phyloP scores from a whole-genome alignment of 2,797 vertebrate genomes.

The Merluccius polli region DNA sequence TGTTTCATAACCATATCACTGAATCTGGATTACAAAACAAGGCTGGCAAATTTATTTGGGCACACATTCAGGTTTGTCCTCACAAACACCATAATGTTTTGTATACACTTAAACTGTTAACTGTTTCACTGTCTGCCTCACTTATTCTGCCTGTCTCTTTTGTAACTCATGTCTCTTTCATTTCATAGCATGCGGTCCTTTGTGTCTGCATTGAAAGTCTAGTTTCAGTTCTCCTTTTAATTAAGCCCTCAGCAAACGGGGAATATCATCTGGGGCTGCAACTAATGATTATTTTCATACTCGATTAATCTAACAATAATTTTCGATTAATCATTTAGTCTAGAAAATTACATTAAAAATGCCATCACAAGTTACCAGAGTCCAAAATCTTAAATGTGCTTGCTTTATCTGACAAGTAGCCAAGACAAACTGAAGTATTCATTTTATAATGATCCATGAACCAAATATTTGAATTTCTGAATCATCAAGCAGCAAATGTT shows the following conservation, averaged over 20 bases:
- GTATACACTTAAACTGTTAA: background rate
- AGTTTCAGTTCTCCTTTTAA: background rate
- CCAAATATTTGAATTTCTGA: no score
- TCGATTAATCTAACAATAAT: no score
- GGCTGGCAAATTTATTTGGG: background rate
- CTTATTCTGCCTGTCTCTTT: background rate
- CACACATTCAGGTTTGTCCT: background rate
- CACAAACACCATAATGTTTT: background rate
- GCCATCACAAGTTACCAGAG: no score
- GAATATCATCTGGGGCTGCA: slow-evolving; percentile 24
- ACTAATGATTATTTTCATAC: no score
- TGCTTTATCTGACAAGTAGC: no score
- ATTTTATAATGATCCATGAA: no score
- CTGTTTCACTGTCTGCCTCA: background rate
- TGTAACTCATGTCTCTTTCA: no score
- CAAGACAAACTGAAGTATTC: no score
- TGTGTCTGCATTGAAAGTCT: background rate
- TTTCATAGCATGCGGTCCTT: background rate
- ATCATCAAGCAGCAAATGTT: no score
- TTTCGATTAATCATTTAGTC: no score
- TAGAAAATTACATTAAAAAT: no score
- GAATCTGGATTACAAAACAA: background rate
- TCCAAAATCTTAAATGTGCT: no score
- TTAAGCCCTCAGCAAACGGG: slow-evolving; percentile 9
- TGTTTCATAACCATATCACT: background rate